phyloP scores from a whole-genome alignment of 2,113 vertebrate species.

The Urocitellus parryii region DNA sequence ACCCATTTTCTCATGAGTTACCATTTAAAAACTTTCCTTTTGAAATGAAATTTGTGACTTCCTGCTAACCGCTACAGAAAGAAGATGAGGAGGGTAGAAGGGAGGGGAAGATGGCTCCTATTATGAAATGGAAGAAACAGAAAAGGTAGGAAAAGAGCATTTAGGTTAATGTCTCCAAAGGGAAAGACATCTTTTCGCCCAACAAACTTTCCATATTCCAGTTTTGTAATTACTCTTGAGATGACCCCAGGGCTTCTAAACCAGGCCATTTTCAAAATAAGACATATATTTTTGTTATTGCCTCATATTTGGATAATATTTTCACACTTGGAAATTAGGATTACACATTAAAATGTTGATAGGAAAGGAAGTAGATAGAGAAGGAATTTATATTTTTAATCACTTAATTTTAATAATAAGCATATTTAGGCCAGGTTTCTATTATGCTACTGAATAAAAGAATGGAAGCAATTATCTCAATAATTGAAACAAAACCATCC shows the following conservation, averaged over 20 bases:
- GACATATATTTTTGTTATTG: not conserved
- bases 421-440: not conserved
- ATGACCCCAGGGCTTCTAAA: constrained; percentile 35
- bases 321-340: constrained; percentile 1
- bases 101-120: not conserved
- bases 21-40: constrained; percentile 53
- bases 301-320: not conserved
- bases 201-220: not conserved
- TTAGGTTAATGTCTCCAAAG: constrained; percentile 59
- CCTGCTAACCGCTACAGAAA: constrained; percentile 53
- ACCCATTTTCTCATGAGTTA: constrained; percentile 58
- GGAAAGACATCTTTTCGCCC: constrained; percentile 12
- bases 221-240: constrained; percentile 2
- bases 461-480: not conserved
- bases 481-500: not conserved
- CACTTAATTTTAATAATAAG: constrained; percentile 6
- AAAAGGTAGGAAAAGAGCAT: constrained; percentile 61
- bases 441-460: not conserved
- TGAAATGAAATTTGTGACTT: constrained; percentile 72
- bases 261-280: not conserved
- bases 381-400: constrained; percentile 57
- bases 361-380: not conserved
- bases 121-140: constrained; percentile 47
- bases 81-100: not conserved
- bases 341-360: not conserved